Evolutionary conservation across 53 echinoderm and acorn worm species (phyloP).

Genomic region (Antedon mediterranea): DNA sequence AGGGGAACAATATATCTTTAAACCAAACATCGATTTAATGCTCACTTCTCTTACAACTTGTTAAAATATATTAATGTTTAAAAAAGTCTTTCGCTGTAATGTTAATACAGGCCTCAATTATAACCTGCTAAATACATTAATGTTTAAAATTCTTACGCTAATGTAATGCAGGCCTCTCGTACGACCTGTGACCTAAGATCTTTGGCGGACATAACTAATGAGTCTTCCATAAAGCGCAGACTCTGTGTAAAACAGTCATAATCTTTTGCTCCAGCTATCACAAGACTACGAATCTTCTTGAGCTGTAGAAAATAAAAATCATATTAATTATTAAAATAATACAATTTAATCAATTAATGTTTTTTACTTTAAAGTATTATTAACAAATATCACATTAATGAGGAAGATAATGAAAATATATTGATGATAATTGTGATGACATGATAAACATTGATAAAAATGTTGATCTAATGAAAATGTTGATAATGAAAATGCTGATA

Average conservation of each 20-base stretch:
- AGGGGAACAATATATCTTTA: no score
- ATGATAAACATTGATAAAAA: no score
- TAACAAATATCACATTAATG: no score
- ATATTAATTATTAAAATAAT: neutral
- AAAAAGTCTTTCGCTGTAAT: no score
- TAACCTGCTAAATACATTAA: neutral
- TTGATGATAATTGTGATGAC: neutral
- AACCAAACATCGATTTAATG: no score
- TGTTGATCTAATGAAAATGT: neutral
- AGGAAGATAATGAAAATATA: neutral
- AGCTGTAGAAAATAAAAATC: slow-evolving; percentile 18
- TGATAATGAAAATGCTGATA: no score
- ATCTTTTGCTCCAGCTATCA: slow-evolving; percentile 59
- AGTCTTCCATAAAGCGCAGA: slow-evolving; percentile 55
- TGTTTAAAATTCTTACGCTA: slow-evolving; percentile 33
- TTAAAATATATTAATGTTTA: no score
- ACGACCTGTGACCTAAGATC: slow-evolving; percentile 88
- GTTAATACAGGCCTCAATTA: no score
- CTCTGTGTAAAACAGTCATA: slow-evolving; percentile 70
- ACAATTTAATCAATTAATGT: no score
- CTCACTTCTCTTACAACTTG: no score
- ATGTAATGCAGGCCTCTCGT: slow-evolving; percentile 82
- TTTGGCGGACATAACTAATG: slow-evolving; percentile 65
- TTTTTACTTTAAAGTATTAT: no score
- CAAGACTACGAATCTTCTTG: slow-evolving; percentile 56